Evolutionary conservation across 2,888 invertebrate genomes (phyloP).

Genomic region (Pyrochroa serraticornis): DNA sequence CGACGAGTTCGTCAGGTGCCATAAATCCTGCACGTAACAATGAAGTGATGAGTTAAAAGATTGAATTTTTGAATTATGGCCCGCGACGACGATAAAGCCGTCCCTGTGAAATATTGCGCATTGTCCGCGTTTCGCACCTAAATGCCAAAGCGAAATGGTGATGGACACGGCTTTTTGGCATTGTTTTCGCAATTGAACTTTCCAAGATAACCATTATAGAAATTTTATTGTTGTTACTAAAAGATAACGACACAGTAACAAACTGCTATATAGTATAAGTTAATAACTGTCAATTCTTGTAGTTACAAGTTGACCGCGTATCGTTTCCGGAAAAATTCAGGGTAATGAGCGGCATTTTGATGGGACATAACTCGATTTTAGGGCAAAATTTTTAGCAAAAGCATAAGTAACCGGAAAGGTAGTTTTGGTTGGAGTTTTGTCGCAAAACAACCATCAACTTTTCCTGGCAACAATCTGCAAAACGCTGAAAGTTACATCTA

Average conservation of each 20-base stretch:
- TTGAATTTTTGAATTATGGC: conserved; percentile 49
- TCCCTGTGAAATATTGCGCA: conserved; percentile 17
- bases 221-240: no score
- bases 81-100: conserved; percentile 31
- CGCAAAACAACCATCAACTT: conserved; percentile 26
- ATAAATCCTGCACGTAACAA: conserved; percentile 44
- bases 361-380: not conserved
- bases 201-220: no score
- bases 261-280: no score
- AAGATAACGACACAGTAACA: no score
- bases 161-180: no score
- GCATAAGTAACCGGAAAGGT: conserved; percentile 9
- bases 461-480: conserved; percentile 32
- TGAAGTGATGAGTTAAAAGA: conserved; percentile 48
- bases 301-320: no score
- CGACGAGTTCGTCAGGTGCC: conserved; percentile 44
- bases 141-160: not conserved
- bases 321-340: no score
- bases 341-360: no score
- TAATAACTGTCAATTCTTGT: no score
- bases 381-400: conserved; percentile 11
- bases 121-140: conserved; percentile 5
- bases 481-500: conserved; percentile 23
- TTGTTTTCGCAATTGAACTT: no score
- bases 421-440: conserved; percentile 12